A percentile compares a stretch with the other conserved stretches of the same genome.
Conservation (phyloP, 2,888 invertebrate genomes). For the Chamaedrilus cognettii region DNA sequence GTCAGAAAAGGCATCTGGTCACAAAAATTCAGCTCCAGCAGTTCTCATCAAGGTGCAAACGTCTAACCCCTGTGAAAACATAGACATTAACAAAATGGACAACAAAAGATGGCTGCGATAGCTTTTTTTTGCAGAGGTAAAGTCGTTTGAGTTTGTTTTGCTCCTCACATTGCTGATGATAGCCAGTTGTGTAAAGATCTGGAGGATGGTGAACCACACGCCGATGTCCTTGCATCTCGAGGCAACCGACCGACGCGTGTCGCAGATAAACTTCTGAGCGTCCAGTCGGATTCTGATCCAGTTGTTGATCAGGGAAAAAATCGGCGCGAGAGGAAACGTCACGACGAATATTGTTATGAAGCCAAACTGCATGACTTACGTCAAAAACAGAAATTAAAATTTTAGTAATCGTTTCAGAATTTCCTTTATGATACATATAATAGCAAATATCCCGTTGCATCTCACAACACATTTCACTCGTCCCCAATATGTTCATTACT, state of each 20-base stretch:
- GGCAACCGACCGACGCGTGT: conserved; percentile 62
- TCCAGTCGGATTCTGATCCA: conserved; percentile 66
- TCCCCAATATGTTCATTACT: too few relatives aligned
- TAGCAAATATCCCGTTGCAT: not conserved
- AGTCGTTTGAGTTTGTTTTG: not conserved
- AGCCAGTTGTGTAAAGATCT: conserved; percentile 64
- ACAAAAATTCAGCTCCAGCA: too few relatives aligned
- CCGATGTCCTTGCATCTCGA: conserved; percentile 65
- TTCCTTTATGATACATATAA: not conserved
- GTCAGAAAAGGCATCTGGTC: too few relatives aligned
- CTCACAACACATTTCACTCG: not conserved
- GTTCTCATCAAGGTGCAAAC: too few relatives aligned
- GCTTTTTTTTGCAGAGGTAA: not conserved
- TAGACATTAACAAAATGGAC: too few relatives aligned
- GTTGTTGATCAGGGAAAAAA: conserved; percentile 66
- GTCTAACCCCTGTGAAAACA: too few relatives aligned
- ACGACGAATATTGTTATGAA: conserved; percentile 67
- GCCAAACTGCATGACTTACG: conserved; percentile 64
- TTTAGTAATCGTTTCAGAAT: not conserved
- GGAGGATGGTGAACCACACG: conserved; percentile 65
- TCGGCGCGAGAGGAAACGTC: conserved; percentile 65
- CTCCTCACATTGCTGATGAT: conserved; percentile 67
- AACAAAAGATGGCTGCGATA: too few relatives aligned
- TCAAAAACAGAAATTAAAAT: not conserved
- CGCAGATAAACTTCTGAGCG: conserved; percentile 61